Evolutionary conservation across 2,888 invertebrate species (phyloP).

Genomic region (Stegana nigrithorax): DNA sequence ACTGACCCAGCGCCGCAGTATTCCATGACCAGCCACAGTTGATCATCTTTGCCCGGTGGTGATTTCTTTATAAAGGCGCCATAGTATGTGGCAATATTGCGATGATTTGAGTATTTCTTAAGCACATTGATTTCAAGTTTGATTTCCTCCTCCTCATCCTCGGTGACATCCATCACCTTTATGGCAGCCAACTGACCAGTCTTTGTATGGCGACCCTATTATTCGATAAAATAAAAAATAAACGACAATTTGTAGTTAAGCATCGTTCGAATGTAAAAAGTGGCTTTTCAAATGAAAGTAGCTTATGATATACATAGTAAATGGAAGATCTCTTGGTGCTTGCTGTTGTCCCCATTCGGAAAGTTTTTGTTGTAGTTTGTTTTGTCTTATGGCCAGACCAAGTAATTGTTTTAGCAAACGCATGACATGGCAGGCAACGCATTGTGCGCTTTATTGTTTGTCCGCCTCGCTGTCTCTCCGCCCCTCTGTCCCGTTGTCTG

Average conservation of each 20-base stretch:
- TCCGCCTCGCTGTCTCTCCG: no score
- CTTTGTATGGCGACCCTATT: constrained; percentile 97
- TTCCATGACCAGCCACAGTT: constrained; percentile 99
- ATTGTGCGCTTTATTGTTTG: no score
- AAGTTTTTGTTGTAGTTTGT: no score
- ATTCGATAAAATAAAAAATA: constrained; percentile 26
- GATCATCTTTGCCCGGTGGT: constrained; percentile 98
- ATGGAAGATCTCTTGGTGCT: no score
- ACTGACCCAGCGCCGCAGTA: constrained; percentile 99
- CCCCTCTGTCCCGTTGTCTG: background rate
- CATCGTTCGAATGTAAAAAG: no score
- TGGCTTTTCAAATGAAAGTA: no score
- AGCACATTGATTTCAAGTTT: constrained; percentile 99
- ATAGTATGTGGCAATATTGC: constrained; percentile 99
- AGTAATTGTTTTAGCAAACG: no score
- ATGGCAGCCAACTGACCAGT: constrained; percentile 99
- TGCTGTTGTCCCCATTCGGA: no score
- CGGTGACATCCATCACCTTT: constrained; percentile 99
- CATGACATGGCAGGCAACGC: no score
- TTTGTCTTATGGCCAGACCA: no score
- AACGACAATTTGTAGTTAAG: no score
- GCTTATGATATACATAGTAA: no score
- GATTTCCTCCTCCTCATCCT: constrained; percentile 99
- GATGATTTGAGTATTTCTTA: constrained; percentile 98
- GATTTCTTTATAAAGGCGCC: constrained; percentile 99